Evolutionary conservation across 2,888 invertebrate species (phyloP).

Genomic region (Orthosia incerta): DNA sequence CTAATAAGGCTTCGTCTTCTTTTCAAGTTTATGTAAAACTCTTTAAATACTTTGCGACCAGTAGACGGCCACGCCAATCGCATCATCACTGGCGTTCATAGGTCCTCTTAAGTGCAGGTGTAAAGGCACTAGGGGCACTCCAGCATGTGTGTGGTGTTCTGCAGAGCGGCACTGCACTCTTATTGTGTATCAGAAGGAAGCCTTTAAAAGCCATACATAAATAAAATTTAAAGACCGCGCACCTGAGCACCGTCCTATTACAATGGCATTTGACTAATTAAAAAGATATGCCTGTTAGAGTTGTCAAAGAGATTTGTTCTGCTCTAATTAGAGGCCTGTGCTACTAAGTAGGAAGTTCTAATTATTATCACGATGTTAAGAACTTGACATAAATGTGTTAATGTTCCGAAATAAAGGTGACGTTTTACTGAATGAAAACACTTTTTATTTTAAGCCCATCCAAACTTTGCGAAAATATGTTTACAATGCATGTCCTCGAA

Average conservation of each 20-base stretch:
- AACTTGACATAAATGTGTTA: slow-evolving; percentile 36
- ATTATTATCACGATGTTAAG: slow-evolving; percentile 42
- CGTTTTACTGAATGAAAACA: slow-evolving; percentile 6
- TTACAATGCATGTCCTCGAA: no score
- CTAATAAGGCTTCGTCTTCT: no score
- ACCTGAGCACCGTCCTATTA: slow-evolving; percentile 32
- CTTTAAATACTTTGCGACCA: no score
- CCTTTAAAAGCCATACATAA: neutral
- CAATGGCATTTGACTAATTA: slow-evolving; percentile 58
- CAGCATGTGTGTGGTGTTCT: no score
- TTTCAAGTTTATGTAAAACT: no score
- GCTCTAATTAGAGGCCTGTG: slow-evolving; percentile 57
- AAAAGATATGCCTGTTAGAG: slow-evolving; percentile 52
- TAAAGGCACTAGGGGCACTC: no score
- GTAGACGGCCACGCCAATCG: no score
- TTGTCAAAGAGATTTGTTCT: slow-evolving; percentile 64
- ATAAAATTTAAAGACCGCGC: slow-evolving; percentile 1
- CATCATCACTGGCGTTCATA: no score
- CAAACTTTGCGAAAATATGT: neutral
- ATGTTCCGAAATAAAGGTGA: slow-evolving; percentile 8
- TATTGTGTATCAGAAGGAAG: no score
- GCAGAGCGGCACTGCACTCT: no score
- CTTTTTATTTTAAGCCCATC: neutral
- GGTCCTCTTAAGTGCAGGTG: no score
- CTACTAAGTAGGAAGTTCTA: slow-evolving; percentile 44